These are phyloP conservation scores for Aphelenchoides besseyi DNA, from an alignment of 1,140 invertebrate genomes.

Conservation along the genomic window DNA sequence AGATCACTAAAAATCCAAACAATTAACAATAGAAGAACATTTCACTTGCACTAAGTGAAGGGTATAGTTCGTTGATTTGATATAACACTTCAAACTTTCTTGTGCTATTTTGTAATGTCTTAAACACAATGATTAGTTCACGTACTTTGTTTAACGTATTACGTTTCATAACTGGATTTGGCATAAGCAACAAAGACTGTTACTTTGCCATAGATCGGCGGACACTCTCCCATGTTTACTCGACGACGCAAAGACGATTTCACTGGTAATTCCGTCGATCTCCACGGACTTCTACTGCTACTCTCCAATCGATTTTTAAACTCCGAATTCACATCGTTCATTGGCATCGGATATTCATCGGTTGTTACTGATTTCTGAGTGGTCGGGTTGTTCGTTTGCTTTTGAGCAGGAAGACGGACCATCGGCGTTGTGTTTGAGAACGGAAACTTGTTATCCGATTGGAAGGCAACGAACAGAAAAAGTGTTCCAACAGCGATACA, in stretches of 20 bases:
- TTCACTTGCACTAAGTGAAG: too few species aligned
- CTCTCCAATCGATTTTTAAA: too few species aligned
- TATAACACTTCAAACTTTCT: constrained; percentile 57
- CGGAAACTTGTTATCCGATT: not conserved
- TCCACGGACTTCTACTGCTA: too few species aligned
- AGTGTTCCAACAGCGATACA: not conserved
- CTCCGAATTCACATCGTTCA: too few species aligned
- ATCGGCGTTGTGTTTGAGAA: not conserved
- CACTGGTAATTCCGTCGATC: not conserved
- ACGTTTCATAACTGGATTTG: not conserved
- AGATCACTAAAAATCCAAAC: constrained; percentile 54
- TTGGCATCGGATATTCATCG: too few species aligned
- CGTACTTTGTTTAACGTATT: too few species aligned
- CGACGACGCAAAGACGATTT: too few species aligned
- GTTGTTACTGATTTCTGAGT: not conserved
- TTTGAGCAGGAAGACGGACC: not conserved
- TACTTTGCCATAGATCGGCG: not conserved
- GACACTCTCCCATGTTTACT: not conserved
- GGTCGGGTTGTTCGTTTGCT: not conserved
- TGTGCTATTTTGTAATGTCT: constrained; percentile 58
- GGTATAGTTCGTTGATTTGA: constrained; percentile 52
- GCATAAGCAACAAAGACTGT: not conserved
- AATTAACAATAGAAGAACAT: too few species aligned
- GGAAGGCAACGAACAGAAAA: not conserved
- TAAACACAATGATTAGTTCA: constrained; percentile 31